Conservation (phyloP, 2,113 vertebrate species). For the Piaya cayana region DNA sequence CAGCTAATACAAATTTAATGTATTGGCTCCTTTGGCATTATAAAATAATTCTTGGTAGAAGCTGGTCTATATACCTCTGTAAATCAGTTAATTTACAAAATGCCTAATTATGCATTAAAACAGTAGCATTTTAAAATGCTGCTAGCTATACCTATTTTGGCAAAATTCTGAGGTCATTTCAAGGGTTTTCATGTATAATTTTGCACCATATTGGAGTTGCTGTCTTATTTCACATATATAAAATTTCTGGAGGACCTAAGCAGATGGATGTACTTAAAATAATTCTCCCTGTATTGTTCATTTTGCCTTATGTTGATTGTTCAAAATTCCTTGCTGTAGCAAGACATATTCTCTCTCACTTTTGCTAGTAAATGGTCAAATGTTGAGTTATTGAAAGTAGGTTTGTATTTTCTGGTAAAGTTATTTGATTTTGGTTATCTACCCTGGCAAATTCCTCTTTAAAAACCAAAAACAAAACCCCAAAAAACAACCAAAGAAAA, state of each 20-base stretch:
- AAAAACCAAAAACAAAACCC: neutral
- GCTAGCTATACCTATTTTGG: neutral
- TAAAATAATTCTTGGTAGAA: neutral
- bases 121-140: neutral
- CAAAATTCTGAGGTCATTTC: neutral
- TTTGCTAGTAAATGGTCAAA: constrained; percentile 1
- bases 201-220: neutral
- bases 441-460: neutral
- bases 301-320: neutral
- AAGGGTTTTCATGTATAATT: constrained; percentile 4
- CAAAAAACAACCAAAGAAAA: neutral
- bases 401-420: neutral
- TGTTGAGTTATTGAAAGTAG: neutral
- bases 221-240: constrained; percentile 6
- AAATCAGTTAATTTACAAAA: neutral
- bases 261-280: constrained; percentile 17
- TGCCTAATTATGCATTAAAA: neutral
- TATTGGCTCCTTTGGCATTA: neutral
- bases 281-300: neutral
- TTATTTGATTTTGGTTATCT: neutral
- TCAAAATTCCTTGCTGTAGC: neutral
- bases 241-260: neutral
- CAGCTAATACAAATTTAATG: neutral
- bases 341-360: neutral
- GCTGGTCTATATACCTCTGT: neutral